phyloP scores from a whole-genome alignment of 2,113 vertebrate species.

The Sinocyclocheilus grahami region DNA sequence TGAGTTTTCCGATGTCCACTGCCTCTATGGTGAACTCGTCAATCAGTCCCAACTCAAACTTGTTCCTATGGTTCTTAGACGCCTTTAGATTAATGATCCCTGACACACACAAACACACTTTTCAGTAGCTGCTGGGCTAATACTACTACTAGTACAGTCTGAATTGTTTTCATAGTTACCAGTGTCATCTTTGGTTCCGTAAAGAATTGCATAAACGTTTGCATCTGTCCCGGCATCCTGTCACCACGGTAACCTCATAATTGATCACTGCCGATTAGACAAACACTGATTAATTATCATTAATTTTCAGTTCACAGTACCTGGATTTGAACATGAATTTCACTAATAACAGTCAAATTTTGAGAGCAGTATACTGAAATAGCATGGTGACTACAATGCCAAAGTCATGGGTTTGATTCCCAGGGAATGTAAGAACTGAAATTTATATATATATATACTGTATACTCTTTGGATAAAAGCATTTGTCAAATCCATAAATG shows the following conservation, averaged over 20 bases:
- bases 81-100: conserved; percentile 90
- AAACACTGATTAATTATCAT: background rate
- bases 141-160: background rate
- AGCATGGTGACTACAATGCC: background rate
- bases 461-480: too few species aligned
- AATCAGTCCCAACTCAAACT: conserved; percentile 88
- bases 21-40: conserved; percentile 95
- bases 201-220: conserved; percentile 88
- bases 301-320: conserved; percentile 42
- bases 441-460: too few species aligned
- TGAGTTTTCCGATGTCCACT: conserved; percentile 86
- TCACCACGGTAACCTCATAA: conserved; percentile 89
- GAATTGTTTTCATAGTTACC: conserved; percentile 71
- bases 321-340: background rate
- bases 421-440: background rate
- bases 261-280: conserved; percentile 84
- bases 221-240: conserved; percentile 90
- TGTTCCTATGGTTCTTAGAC: conserved; percentile 92
- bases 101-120: conserved; percentile 62
- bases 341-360: background rate
- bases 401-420: background rate
- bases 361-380: background rate
- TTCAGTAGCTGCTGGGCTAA: background rate
- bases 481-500: too few species aligned
- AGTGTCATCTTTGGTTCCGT: conserved; percentile 89